Evolutionary conservation across 2,888 invertebrate species (phyloP), one percentile per base, ranked within the genome.

Genomic region (Rotaria magnacalcarata): DNA sequence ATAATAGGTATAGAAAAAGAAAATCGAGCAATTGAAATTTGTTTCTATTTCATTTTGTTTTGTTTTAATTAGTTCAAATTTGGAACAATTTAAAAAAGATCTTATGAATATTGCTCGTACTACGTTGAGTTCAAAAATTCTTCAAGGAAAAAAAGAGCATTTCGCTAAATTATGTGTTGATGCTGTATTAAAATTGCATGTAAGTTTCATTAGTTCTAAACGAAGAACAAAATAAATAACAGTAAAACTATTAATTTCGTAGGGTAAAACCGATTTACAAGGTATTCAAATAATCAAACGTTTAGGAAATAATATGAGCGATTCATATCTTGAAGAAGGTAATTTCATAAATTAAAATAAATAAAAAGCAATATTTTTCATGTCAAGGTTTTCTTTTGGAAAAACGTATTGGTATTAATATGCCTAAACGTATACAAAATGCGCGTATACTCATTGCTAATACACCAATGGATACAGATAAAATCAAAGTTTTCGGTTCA

Each of bases 391-490:
- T 99, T 91, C 92, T 99, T 87, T 92, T 99, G 88, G 96, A 98
- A 91, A 99, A 99, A 91, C 96, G 96, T 92, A 93, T 96, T 50
- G 99, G 99, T 88, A 94, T 99, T 50, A 96, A 97, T 92, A 99
- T 99, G 91, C 99, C 99, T 0, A 96, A 97, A 90, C 93, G 94
- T 88, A 93, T 99, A 88, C 96, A 96, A 90, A 97, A 99, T 90
- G 97, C 97, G 2, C 95, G 94, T 90, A 97, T 99, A 90, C 93
- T 99, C 47, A 96, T 99, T 89, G 98, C 98, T 21, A 99, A 99
- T 91, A 99, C 99, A 19, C 96, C 99, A 0, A 99, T 99, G 99
- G 99, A 99, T 92, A 96, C 97, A 0, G 99, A 99, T 90, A 99
- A 99, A 92, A 97, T 99, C 88, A 98, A 99, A 93, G 90, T 99